Percentiles rank a stretch among this genome's conserved stretches.
These are phyloP conservation scores for Theodoxus fluviatilis DNA, from an alignment of 2,888 invertebrate species.

Conservation along the genomic window DNA sequence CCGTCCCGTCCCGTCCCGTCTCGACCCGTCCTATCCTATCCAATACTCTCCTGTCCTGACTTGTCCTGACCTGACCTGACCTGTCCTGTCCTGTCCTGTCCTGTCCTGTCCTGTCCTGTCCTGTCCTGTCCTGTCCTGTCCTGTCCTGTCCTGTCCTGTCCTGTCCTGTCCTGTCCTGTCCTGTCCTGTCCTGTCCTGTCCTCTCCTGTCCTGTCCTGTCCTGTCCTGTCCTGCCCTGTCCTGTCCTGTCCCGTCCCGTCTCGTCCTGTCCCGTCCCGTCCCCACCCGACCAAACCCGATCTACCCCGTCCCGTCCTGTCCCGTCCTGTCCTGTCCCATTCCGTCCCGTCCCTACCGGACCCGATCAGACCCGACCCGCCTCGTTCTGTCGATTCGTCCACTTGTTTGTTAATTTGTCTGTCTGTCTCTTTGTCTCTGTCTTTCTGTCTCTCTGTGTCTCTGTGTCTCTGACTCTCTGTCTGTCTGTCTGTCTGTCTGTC, in stretches of 20 bases:
- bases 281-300: too few relatives aligned
- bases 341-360: too few relatives aligned
- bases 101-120: not conserved
- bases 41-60: constrained; percentile 15
- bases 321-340: too few relatives aligned
- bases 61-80: not conserved
- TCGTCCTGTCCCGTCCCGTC: too few relatives aligned
- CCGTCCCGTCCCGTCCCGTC: constrained; percentile 12
- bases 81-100: not conserved
- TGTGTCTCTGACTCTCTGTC: not conserved
- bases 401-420: too few relatives aligned
- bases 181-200: too few relatives aligned
- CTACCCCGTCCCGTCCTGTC: too few relatives aligned
- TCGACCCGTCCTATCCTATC: constrained; percentile 15
- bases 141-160: not conserved
- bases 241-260: too few relatives aligned
- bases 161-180: not conserved
- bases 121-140: not conserved
- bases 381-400: not conserved
- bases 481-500: not conserved
- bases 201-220: too few relatives aligned
- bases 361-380: not conserved
- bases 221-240: too few relatives aligned
- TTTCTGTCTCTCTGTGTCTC: not conserved
- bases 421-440: not conserved